These are phyloP conservation scores for Hypotaenidia philippensis DNA, from an alignment of 2,797 vertebrate genomes.

Conservation along the genomic window DNA sequence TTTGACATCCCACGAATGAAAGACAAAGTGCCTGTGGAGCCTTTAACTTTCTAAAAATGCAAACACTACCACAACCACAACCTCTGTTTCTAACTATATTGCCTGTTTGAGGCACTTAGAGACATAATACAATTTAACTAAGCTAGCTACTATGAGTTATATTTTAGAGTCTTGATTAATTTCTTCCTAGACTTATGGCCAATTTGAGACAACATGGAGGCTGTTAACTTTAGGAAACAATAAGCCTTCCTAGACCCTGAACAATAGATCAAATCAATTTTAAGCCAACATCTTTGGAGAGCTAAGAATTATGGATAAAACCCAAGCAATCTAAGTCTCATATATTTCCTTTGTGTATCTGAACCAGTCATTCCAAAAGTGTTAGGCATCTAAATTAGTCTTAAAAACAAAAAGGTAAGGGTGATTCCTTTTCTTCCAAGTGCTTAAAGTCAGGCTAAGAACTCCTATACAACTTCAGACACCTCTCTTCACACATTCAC, in stretches of 20 bases:
- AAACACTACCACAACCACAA: background rate
- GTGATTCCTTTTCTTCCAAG: too few relatives aligned
- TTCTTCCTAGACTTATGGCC: conserved; percentile 30
- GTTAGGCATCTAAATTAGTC: background rate
- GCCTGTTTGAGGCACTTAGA: background rate
- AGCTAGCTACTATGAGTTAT: background rate
- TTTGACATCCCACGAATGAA: conserved; percentile 52
- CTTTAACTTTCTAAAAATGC: background rate
- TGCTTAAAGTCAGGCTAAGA: background rate
- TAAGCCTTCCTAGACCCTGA: background rate
- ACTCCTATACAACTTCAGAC: background rate
- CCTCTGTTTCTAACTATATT: background rate
- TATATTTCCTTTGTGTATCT: background rate
- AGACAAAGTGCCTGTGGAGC: background rate
- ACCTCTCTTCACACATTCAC: background rate
- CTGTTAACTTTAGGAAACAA: background rate
- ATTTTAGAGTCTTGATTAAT: conserved; percentile 38
- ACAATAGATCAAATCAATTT: conserved; percentile 6
- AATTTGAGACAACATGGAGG: conserved; percentile 28
- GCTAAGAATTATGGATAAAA: background rate
- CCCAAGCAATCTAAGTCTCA: background rate
- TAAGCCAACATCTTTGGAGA: background rate
- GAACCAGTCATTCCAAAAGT: background rate
- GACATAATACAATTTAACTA: background rate
- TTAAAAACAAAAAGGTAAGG: background rate